phyloP scores from a whole-genome alignment of 2,113 vertebrate species.

The Xenopus borealis region DNA sequence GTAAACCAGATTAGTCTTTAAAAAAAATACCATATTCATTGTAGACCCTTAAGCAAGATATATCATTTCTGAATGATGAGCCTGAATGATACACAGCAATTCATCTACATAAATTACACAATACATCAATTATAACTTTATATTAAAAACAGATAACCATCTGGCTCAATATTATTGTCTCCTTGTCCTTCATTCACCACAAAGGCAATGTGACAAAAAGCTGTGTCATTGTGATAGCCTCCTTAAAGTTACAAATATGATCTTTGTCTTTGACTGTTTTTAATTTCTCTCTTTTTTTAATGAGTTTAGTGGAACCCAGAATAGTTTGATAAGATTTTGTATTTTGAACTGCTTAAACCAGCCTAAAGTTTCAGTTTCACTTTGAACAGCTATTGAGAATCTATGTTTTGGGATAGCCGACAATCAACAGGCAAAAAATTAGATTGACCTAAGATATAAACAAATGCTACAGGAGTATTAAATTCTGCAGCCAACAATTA shows the following conservation, averaged over 20 bases:
- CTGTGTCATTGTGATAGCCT: conserved; percentile 1
- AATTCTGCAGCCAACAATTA: no score
- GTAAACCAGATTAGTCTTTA: no score
- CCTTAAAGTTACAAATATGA: conserved; percentile 20
- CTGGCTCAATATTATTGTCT: conserved; percentile 12
- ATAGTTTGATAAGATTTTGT: no score
- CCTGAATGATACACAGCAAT: conserved; percentile 16
- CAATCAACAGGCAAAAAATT: no score
- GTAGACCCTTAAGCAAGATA: neutral
- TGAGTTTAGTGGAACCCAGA: no score
- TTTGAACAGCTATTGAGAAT: no score
- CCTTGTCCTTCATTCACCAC: conserved; percentile 21
- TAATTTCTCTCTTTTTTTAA: neutral
- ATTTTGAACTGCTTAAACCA: no score
- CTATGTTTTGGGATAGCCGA: no score
- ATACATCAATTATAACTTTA: conserved; percentile 36
- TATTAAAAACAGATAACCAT: conserved; percentile 22
- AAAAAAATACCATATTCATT: conserved; percentile 16
- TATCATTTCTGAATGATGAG: conserved; percentile 34
- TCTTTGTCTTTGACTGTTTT: neutral
- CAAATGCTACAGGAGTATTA: no score
- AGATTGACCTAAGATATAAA: no score
- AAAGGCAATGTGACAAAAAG: conserved; percentile 17
- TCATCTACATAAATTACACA: conserved; percentile 4
- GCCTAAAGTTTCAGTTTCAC: no score